phyloP scores from a whole-genome alignment of 1,140 invertebrate species.

The Sitobion miscanthi region DNA sequence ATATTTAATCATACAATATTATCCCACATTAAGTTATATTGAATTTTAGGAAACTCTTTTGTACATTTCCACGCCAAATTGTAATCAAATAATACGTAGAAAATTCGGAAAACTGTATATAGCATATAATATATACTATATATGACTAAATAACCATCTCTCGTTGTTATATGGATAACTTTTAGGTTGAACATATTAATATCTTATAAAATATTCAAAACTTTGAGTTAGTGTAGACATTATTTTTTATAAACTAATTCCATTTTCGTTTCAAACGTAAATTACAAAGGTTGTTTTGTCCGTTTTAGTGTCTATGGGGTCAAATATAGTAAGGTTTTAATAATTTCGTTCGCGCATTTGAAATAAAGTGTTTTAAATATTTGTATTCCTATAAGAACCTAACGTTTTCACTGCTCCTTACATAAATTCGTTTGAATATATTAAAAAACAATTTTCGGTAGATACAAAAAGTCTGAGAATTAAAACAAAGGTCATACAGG shows the following conservation, averaged over 20 bases:
- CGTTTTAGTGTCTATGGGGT: neutral
- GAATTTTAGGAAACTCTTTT: no score
- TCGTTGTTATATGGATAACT: neutral
- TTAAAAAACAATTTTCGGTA: neutral
- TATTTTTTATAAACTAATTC: neutral
- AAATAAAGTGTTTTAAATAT: slow-evolving; percentile 22
- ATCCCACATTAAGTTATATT: no score
- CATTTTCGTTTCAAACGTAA: neutral
- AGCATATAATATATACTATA: no score
- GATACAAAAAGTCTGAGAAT: neutral
- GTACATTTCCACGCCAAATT: no score
- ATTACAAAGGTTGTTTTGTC: neutral
- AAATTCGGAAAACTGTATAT: no score
- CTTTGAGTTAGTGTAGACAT: neutral
- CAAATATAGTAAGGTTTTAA: neutral
- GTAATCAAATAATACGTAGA: no score
- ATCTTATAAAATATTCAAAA: neutral
- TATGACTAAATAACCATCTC: neutral
- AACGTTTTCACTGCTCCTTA: neutral
- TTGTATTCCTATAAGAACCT: neutral
- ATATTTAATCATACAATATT: no score
- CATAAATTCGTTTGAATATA: neutral
- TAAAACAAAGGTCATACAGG: neutral
- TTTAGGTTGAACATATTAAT: neutral
- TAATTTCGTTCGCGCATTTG: neutral